These are phyloP conservation scores for Whitmania pigra DNA, from an alignment of 1,140 invertebrate genomes.

Conservation along the genomic window DNA sequence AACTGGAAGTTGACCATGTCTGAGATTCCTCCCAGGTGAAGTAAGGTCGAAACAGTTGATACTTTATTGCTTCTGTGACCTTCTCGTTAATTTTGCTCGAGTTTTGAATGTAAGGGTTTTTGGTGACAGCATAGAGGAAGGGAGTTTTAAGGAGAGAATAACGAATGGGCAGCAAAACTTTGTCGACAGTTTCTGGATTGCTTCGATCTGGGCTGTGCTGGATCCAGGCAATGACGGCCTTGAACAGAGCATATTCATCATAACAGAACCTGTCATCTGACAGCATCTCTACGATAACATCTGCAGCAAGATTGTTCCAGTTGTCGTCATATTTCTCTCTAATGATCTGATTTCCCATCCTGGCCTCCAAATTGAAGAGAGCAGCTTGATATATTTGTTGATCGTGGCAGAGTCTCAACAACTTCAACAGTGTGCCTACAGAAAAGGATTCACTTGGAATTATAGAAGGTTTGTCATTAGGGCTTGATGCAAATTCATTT, in stretches of 20 bases:
- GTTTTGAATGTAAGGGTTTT: conserved; percentile 5
- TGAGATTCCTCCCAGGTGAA: conserved; percentile 15
- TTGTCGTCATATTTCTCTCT: conserved; percentile 15
- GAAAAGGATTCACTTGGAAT: conserved; percentile 25
- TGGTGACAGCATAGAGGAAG: conserved; percentile 19
- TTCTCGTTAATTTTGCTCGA: conserved; percentile 8
- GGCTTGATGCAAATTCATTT: neutral
- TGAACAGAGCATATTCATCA: conserved; percentile 21
- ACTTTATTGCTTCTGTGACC: conserved; percentile 21
- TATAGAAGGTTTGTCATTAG: neutral
- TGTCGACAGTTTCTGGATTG: neutral
- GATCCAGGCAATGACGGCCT: conserved; percentile 22
- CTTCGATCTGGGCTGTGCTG: neutral
- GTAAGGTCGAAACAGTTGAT: conserved; percentile 19
- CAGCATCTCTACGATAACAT: conserved; percentile 20
- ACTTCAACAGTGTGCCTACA: conserved; percentile 17
- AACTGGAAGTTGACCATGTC: conserved; percentile 19
- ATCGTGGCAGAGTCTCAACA: conserved; percentile 20
- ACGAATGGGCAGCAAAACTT: conserved; percentile 17
- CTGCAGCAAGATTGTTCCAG: conserved; percentile 20
- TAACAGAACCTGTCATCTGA: conserved; percentile 22
- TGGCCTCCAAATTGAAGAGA: conserved; percentile 24
- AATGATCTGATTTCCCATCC: conserved; percentile 23
- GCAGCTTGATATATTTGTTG: conserved; percentile 17
- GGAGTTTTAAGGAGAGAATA: conserved; percentile 19